phyloP scores from a whole-genome alignment of 2,113 vertebrate species.

The Datnioides undecimradiatus region DNA sequence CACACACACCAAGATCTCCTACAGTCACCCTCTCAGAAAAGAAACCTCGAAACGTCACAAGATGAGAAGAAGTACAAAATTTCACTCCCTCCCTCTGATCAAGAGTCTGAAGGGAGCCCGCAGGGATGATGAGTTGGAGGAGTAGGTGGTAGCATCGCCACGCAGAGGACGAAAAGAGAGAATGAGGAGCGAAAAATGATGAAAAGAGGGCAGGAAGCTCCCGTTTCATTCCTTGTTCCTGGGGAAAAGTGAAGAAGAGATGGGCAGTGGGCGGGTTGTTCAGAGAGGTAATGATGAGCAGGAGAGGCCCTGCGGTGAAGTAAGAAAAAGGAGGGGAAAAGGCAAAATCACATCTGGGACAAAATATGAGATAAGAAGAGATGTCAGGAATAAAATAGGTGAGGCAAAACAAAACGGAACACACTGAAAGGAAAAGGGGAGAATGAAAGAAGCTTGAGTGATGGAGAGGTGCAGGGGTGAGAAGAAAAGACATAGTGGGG shows the following conservation, averaged over 20 bases:
- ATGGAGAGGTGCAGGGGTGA: constrained; percentile 18
- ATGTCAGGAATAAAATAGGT: constrained; percentile 14
- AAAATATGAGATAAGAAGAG: constrained; percentile 6
- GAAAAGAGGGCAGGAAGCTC: constrained; percentile 50
- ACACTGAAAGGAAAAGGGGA: not conserved
- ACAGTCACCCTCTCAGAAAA: constrained; percentile 24
- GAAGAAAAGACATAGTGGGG: not conserved
- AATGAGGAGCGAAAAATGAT: constrained; percentile 50
- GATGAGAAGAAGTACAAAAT: constrained; percentile 54
- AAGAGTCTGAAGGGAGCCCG: constrained; percentile 50
- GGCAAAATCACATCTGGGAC: constrained; percentile 13
- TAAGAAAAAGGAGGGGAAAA: not conserved
- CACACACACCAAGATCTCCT: constrained; percentile 12
- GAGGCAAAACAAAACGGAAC: not conserved
- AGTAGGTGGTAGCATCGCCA: constrained; percentile 46
- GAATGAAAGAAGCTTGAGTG: not conserved
- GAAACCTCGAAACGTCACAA: constrained; percentile 31
- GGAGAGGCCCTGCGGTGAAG: constrained; percentile 31
- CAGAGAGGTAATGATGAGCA: constrained; percentile 47
- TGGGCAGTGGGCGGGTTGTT: constrained; percentile 58
- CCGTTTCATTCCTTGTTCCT: constrained; percentile 12
- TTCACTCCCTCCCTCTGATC: constrained; percentile 57
- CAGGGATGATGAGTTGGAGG: constrained; percentile 58
- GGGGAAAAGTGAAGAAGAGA: constrained; percentile 32
- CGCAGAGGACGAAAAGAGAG: constrained; percentile 37